phyloP scores from a whole-genome alignment of 2,888 invertebrate species.

The Tipula unca region DNA sequence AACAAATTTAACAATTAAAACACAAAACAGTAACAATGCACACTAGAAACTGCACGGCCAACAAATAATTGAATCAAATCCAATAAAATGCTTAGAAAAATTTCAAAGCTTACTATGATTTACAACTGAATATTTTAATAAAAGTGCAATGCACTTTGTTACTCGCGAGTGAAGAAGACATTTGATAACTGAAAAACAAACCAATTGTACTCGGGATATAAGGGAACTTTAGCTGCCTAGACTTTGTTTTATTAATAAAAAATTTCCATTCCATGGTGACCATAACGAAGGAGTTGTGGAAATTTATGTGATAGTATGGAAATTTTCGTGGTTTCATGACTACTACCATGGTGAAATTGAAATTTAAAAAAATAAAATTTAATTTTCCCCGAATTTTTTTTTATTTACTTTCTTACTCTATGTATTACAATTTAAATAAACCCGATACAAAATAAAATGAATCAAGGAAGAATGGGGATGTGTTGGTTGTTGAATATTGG shows the following conservation, averaged over 20 bases:
- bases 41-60: neutral
- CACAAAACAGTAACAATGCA: neutral
- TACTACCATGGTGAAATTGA: neutral
- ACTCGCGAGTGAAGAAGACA: neutral
- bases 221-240: neutral
- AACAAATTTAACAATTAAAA: neutral
- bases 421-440: neutral
- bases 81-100: neutral
- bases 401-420: neutral
- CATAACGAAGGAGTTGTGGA: neutral
- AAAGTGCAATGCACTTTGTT: neutral
- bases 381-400: neutral
- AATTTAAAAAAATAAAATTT: neutral
- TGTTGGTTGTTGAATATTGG: neutral
- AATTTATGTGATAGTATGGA: neutral
- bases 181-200: neutral
- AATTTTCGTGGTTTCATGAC: neutral
- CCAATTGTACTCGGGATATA: neutral
- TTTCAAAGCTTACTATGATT: neutral
- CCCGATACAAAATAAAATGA: neutral
- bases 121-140: neutral
- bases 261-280: neutral
- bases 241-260: constrained; percentile 1
- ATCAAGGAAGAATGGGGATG: neutral
- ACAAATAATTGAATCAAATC: neutral